phyloP scores from a whole-genome alignment of 2,888 invertebrate species.

The Drosophila rellima region DNA sequence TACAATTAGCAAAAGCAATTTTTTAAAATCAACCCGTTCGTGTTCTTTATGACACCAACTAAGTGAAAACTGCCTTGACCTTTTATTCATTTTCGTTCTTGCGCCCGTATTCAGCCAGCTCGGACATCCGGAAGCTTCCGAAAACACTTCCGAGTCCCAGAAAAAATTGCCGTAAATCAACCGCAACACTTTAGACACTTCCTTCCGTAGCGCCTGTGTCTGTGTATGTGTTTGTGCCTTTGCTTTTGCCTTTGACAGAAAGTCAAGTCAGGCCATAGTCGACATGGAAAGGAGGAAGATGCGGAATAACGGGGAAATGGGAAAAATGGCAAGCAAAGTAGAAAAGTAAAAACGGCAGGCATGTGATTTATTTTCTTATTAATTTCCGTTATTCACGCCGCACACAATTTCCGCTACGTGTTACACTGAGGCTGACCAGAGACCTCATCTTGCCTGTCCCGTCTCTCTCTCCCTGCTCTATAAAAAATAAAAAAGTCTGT shows the following conservation, averaged over 20 bases:
- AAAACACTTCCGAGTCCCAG: conserved; percentile 55
- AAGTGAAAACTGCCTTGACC: conserved; percentile 48
- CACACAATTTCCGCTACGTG: conserved; percentile 70
- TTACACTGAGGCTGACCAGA: conserved; percentile 49
- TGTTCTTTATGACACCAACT: conserved; percentile 41
- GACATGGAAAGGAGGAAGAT: conserved; percentile 19
- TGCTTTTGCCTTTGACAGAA: conserved; percentile 51
- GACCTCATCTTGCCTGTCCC: no score
- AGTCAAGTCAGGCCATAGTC: conserved; percentile 40
- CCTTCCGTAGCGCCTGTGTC: conserved; percentile 56
- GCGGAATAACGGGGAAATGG: conserved; percentile 2
- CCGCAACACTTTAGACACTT: conserved; percentile 68
- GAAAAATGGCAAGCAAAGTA: conserved; percentile 25
- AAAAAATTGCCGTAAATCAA: conserved; percentile 62
- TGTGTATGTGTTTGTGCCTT: conserved; percentile 29
- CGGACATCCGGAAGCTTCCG: conserved; percentile 59
- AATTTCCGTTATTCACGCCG: conserved; percentile 74
- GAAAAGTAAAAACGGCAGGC: conserved; percentile 51
- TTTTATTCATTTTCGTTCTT: conserved; percentile 15
- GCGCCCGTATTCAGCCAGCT: conserved; percentile 32
- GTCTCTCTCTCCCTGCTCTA: neutral
- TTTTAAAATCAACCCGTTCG: conserved; percentile 43
- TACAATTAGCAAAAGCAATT: conserved; percentile 46
- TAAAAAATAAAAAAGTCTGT: conserved; percentile 36
- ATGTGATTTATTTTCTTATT: conserved; percentile 75